These are phyloP conservation scores for Semnornis frantzii DNA, from an alignment of 2,113 vertebrate genomes.

Conservation along the genomic window DNA sequence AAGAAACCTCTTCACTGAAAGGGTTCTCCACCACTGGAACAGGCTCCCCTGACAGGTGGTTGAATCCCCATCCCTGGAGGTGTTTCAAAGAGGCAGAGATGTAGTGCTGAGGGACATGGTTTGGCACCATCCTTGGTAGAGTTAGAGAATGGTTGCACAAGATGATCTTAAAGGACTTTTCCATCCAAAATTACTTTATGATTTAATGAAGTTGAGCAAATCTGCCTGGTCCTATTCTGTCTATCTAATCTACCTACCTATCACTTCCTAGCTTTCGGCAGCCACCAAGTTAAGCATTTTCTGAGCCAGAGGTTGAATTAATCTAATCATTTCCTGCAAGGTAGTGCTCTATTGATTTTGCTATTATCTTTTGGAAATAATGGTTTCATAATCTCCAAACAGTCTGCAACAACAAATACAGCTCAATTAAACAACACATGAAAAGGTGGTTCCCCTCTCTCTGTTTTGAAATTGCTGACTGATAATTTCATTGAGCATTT, in stretches of 20 bases:
- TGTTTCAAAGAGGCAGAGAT: too few relatives aligned
- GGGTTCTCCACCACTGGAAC: too few relatives aligned
- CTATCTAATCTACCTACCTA: neutral
- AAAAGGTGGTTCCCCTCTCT: neutral
- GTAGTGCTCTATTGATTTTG: neutral
- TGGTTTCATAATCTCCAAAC: neutral
- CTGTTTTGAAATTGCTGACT: neutral
- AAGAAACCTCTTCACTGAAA: too few relatives aligned
- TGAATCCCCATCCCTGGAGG: too few relatives aligned
- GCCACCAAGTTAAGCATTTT: neutral
- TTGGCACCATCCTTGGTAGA: too few relatives aligned
- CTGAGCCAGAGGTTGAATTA: neutral
- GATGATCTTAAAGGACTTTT: too few relatives aligned
- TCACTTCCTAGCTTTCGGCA: neutral
- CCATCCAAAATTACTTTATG: too few relatives aligned
- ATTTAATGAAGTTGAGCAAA: neutral
- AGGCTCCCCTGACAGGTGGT: too few relatives aligned
- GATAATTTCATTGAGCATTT: neutral
- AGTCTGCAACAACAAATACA: neutral
- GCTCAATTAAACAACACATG: neutral
- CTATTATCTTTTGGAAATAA: neutral
- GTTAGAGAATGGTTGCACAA: too few relatives aligned
- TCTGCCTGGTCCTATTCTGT: neutral
- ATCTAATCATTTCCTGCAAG: neutral
- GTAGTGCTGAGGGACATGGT: too few relatives aligned